phyloP scores from a whole-genome alignment of 2,888 invertebrate species.

The Onchidella celtica region DNA sequence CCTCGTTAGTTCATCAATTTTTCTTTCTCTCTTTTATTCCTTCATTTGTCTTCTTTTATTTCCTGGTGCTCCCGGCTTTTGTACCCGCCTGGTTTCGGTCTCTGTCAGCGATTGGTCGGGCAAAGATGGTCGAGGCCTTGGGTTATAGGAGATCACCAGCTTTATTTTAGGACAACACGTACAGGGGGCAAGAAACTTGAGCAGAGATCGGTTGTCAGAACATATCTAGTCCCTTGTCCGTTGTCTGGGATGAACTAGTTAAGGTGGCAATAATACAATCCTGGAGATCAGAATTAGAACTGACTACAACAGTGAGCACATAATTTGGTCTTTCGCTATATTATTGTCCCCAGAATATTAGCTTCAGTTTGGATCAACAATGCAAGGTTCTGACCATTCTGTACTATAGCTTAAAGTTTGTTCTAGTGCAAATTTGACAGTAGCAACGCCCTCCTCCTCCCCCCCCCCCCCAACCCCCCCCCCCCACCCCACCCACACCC shows the following conservation, averaged over 20 bases:
- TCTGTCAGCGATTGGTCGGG: not conserved
- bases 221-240: not conserved
- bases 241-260: not conserved
- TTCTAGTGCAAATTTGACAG: too few relatives aligned
- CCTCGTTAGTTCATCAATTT: conserved; percentile 36
- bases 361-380: too few relatives aligned
- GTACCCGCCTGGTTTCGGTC: not conserved
- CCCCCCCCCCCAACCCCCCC: too few relatives aligned
- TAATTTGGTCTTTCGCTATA: too few relatives aligned
- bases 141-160: not conserved
- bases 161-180: not conserved
- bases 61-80: conserved; percentile 1
- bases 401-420: too few relatives aligned
- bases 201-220: not conserved
- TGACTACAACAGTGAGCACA: not conserved
- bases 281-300: not conserved
- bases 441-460: too few relatives aligned
- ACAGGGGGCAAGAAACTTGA: not conserved
- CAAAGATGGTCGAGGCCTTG: not conserved
- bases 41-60: conserved; percentile 29
- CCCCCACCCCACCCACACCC: too few relatives aligned
- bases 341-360: too few relatives aligned
- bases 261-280: not conserved
- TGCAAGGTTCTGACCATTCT: too few relatives aligned
- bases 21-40: not conserved